Evolutionary conservation across 2,888 invertebrate genomes (phyloP), one percentile per base, ranked within the genome.

Genomic region (Acleris literana): DNA sequence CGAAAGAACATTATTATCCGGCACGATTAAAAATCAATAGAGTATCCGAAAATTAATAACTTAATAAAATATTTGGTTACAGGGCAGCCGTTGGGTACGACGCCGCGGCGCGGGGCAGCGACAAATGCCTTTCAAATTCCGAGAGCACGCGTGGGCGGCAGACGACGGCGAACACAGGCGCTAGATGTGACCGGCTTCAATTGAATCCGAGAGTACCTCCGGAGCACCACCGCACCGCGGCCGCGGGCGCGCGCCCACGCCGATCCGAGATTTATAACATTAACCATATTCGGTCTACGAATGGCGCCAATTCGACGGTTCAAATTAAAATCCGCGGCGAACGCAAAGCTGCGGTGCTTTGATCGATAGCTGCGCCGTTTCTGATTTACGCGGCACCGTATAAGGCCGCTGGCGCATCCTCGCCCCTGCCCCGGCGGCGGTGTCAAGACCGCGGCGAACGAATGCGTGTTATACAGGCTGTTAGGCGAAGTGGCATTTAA

Each of bases 41-140:
- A 72, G 67, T 73, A 76, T 77, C 70, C 55, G 60, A 77, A 74
- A 82, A 83, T 83, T 84, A 82, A 84, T 81, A 82, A 84, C 78
- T 80, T 78, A 82, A 87, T 87, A 84, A 85, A 85, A 79, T 77
- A 76, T 81, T 78, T 76, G 78, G 81, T 78, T 74, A 74, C 76
- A 77, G 77, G 76, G 78, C 85, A 84, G 80, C 78, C 84, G 82
- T 82, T 81, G 79, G 80, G 79, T 77, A 81, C 73, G 78, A 77
- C 78, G 76, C 80, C 81, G 82, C 80, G 80, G 76, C 77, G 78
- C 79, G 82, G 76, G 72, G 81, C 82, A 79, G 78, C 86, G 85
- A 87, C 89, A 84, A 86, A 91, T 92, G 84, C 90, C 92, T 90
- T 91, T 92, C 90, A 81, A 92, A 92, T 92, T 90, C 92, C 91